Evolutionary conservation across 2,797 vertebrate species (phyloP).

Genomic region (Oreochromis grahami): DNA sequence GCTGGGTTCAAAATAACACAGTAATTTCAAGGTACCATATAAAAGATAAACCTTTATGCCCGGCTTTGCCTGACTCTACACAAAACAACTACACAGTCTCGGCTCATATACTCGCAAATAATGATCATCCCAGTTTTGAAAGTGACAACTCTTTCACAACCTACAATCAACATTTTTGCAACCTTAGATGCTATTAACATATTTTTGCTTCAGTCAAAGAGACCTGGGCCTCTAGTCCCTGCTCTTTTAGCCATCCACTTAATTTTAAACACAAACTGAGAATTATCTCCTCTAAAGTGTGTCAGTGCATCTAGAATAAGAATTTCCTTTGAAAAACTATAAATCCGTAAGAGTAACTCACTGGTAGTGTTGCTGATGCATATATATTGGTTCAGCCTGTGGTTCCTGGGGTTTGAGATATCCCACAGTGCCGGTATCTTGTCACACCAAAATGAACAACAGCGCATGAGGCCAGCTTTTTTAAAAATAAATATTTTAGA

Average conservation of each 20-base stretch:
- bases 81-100: not conserved
- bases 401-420: constrained; percentile 3
- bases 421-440: constrained; percentile 1
- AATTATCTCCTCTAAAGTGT: not conserved
- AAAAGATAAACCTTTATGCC: constrained; percentile 6
- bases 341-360: not conserved
- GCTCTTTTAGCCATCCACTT: not conserved
- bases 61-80: not conserved
- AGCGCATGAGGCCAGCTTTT: not conserved
- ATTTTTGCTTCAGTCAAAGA: not conserved
- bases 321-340: not conserved
- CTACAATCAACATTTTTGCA: not conserved
- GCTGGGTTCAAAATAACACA: constrained; percentile 21
- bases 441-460: constrained; percentile 10
- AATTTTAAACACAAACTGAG: not conserved
- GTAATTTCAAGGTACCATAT: constrained; percentile 16
- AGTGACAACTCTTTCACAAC: not conserved
- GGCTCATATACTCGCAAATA: constrained; percentile 1
- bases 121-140: not conserved
- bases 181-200: not conserved
- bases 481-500: not conserved
- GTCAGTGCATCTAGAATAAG: not conserved
- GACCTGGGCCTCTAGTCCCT: not conserved
- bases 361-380: constrained; percentile 5
- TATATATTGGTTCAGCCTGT: constrained; percentile 3